Base-by-base conservation (phyloP, 2,797 vertebrate genomes). In the Hypotaenidia okinawae region DNA sequence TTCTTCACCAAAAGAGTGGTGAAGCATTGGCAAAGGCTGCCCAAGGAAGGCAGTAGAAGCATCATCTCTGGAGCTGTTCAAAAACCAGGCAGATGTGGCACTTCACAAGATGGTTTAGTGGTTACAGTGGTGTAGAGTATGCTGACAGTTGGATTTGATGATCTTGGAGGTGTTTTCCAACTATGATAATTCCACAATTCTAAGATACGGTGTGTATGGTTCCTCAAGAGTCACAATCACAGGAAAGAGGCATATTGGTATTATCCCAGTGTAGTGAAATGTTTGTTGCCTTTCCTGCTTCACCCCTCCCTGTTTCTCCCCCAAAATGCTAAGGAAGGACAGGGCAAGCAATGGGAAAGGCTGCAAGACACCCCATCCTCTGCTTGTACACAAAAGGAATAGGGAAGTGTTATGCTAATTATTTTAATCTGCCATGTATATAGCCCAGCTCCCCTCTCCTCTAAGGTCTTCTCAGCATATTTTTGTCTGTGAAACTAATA, bases 121-220 rank as follows among this genome's bases (percentile, higher is more conserved):
- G 43, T 43, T 43, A 43, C 43, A 18, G 43, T 43, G 43, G 43
- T 45, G 43, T 45, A 45, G 43, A n/a, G n/a, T n/a, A n/a, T 45
- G 43, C 9, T 45, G 43, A 45, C 18, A 17, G 43, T 45, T 45
- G 43, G 43, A 45, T 9, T 45, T 45, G 43, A 43, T 43, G 43
- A 45, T 45, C 43, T 45, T 45, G 43, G 19, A 45, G 18, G 18
- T 45, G 7, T 45, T 45, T 45, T 45, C 43, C 43, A 45, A 45
- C 43, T 16, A 45, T 19, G 18, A 19, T 45, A 45, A 45, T 45
- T 45, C 43, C 21, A 45, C 18, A 9, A 21, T 45, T 45, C 43
- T 45, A 45, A 19, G 43, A 45, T 9, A 23, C 3, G 8, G 27
- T 16, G n/a, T 3, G 7, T 7, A 13, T 0, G 0, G 23, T 4